These are phyloP conservation scores for Tachina fera DNA, from an alignment of 2,888 invertebrate species.

Conservation along the genomic window DNA sequence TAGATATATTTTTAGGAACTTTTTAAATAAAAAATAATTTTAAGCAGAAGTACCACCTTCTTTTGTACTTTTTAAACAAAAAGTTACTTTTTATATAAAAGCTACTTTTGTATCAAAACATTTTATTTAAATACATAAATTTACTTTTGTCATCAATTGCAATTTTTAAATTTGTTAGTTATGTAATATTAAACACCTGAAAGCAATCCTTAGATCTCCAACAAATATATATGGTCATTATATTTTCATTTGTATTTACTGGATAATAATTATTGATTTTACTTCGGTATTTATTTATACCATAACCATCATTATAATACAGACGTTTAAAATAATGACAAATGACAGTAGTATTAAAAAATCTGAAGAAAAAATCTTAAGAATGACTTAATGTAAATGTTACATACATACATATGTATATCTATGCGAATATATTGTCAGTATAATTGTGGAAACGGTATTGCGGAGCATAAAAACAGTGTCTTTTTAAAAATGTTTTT, in stretches of 20 bases:
- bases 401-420: background rate
- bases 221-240: conserved; percentile 4
- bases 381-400: conserved; percentile 27
- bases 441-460: background rate
- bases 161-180: background rate
- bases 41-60: background rate
- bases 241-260: conserved; percentile 14
- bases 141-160: background rate
- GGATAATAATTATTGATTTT: background rate
- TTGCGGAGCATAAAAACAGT: conserved; percentile 1
- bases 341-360: conserved; percentile 44
- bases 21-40: background rate
- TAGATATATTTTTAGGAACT: too few species aligned
- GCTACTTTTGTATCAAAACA: too few species aligned
- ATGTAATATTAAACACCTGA: conserved; percentile 1
- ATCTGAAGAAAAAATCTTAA: background rate
- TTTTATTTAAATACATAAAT: background rate
- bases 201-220: background rate
- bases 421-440: background rate
- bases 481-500: conserved; percentile 3
- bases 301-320: conserved; percentile 19
- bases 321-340: conserved; percentile 35
- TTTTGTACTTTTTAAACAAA: background rate
- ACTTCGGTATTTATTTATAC: conserved; percentile 14
- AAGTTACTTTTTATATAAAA: background rate